Conservation (phyloP, 2,113 vertebrate genomes). For the Jacana jacana region DNA sequence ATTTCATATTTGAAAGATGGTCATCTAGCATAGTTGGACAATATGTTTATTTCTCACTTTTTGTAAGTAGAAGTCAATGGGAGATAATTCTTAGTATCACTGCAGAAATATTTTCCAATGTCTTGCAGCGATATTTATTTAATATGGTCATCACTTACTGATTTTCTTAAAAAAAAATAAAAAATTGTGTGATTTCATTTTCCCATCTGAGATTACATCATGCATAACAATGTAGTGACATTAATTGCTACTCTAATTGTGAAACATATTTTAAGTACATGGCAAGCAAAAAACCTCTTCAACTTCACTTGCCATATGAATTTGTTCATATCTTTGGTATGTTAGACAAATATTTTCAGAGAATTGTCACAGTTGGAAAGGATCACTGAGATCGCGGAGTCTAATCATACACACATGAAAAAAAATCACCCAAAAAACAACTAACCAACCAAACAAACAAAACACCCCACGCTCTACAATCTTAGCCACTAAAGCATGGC, state of each 20-base stretch:
- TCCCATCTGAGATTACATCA: constrained; percentile 55
- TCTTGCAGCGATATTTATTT: not conserved
- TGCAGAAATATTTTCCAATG: not conserved
- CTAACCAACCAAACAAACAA: too few relatives aligned
- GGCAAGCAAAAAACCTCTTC: not conserved
- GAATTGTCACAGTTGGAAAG: too few relatives aligned
- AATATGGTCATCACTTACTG: not conserved
- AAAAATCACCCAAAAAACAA: too few relatives aligned
- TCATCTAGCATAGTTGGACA: not conserved
- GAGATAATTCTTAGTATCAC: not conserved
- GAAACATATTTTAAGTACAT: not conserved
- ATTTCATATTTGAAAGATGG: not conserved
- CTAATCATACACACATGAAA: too few relatives aligned
- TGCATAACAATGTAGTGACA: constrained; percentile 42
- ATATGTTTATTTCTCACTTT: not conserved
- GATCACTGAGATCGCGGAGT: too few relatives aligned
- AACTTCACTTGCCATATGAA: not conserved
- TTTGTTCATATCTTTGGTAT: not conserved
- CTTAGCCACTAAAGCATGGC: too few relatives aligned
- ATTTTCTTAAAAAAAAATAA: not conserved
- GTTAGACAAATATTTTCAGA: not conserved
- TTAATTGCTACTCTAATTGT: not conserved
- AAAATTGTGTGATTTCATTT: constrained; percentile 42
- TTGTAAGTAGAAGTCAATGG: not conserved
- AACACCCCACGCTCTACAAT: too few relatives aligned